phyloP scores from a whole-genome alignment of 2,113 vertebrate species.

The Zosterops lateralis region DNA sequence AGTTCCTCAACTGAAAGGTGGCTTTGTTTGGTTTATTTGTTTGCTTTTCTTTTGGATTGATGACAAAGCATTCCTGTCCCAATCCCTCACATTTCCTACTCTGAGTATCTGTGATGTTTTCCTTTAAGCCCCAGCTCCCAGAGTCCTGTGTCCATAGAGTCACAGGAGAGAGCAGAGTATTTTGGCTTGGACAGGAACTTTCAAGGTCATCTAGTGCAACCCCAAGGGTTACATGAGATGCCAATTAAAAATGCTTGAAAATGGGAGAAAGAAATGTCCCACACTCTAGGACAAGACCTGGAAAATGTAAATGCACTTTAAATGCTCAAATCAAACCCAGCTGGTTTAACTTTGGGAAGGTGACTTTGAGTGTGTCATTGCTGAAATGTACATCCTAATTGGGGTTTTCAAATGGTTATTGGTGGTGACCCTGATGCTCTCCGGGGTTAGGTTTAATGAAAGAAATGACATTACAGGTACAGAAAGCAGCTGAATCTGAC shows the following conservation, averaged over 20 bases:
- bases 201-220: neutral
- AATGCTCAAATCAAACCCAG: neutral
- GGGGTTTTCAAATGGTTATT: neutral
- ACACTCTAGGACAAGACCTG: neutral
- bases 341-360: neutral
- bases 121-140: neutral
- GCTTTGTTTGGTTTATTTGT: neutral
- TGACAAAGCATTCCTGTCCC: neutral
- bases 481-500: neutral
- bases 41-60: neutral
- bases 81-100: neutral
- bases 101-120: neutral
- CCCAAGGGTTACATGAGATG: neutral
- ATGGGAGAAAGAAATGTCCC: neutral
- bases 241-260: neutral
- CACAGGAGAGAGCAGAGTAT: neutral
- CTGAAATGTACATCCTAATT: neutral
- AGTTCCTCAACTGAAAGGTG: neutral
- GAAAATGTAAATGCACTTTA: neutral
- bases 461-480: neutral
- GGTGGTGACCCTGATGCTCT: neutral
- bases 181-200: neutral
- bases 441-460: neutral
- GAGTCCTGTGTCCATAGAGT: neutral
- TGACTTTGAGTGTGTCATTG: neutral